Base-by-base conservation (phyloP, 2,113 vertebrate genomes). In the Sorex araneus region DNA sequence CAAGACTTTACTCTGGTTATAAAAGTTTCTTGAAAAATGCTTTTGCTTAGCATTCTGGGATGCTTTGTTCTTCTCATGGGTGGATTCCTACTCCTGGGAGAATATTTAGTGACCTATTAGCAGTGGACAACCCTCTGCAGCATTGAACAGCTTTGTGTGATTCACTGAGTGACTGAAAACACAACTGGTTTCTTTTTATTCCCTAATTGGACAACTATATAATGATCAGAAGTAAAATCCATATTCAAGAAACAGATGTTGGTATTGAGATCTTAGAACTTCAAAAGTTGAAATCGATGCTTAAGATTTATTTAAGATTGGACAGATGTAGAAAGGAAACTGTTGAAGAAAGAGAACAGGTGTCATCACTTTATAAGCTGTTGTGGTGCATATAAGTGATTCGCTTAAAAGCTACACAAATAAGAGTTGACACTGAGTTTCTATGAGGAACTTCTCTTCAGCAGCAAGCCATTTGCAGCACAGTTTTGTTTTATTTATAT, bases 161-260 rank as follows among this genome's bases (percentile, higher is more conserved):
- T 19, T 43, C 27, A 45, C 18, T 64, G 30, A 67, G 79, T 91
- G 43, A 63, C 77, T 79, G 30, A 5, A 34, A 76, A 63, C 71
- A 45, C 1, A 70, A 45, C 66, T 43, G 47, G 36, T 60, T 95
- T 81, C 40, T 16, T 23, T n/a, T 19, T 94, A 50, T 71, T 32
- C 54, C 84, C 40, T 94, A 87, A 93, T 8, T 70, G 57, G 16
- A 34, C 27, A 95, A 95, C 32, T 1, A 90, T 78, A 67, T 18
- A 79, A 71, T 50, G 34, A 71, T 30, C 16, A 63, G 34, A 36
- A 70, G 8, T 67, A 50, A 84, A 78, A 34, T 34, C 50, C 27
- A 3, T 66, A 71, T 75, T 81, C 0, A 18, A 75, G 19, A 87
- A 66, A 63, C 28, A 84, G 67, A 21, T 16, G 57, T 30, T 82